Percentiles rank a stretch among this genome's conserved stretches.
These are phyloP conservation scores for Coelogynopora nodosa DNA, from an alignment of 2,888 invertebrate genomes.

Conservation along the genomic window DNA sequence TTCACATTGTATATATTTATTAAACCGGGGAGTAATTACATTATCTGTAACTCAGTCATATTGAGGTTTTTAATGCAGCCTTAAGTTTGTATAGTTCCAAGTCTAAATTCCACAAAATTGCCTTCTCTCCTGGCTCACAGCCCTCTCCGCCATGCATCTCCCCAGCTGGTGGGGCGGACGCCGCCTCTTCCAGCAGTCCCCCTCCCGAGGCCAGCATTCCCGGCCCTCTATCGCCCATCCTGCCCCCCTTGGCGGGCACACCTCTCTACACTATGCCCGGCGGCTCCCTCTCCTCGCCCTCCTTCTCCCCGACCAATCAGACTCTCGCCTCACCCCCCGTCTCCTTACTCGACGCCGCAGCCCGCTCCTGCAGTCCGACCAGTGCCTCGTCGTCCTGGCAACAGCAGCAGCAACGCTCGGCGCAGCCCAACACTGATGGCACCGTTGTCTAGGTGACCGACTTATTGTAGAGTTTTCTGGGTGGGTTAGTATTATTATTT, in stretches of 20 bases:
- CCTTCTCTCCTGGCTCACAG: not conserved
- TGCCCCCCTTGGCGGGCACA: not conserved
- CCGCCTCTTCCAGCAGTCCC: not conserved
- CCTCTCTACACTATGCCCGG: slow-evolving; percentile 15
- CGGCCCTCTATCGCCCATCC: slow-evolving; percentile 1
- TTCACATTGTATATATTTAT: no score
- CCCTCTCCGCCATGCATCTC: not conserved
- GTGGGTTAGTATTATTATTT: no score
- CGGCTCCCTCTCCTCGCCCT: not conserved
- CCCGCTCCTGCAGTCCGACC: not conserved
- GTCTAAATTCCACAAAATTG: no score
- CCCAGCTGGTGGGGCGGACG: not conserved
- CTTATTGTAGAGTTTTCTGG: no score
- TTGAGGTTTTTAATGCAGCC: no score
- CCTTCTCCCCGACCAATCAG: slow-evolving; percentile 13
- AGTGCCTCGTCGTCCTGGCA: not conserved
- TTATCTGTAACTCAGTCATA: no score
- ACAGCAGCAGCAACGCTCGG: not conserved
- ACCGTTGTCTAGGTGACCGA: slow-evolving; percentile 1
- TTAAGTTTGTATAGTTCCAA: no score
- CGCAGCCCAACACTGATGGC: slow-evolving; percentile 1
- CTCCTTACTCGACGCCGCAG: not conserved
- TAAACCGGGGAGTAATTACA: no score
- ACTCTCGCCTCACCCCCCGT: not conserved
- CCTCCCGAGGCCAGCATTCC: not conserved